A percentile compares a stretch with the other conserved stretches of the same genome.
These are phyloP conservation scores for Plemyria rubiginata DNA, from an alignment of 2,888 invertebrate genomes.

Conservation along the genomic window DNA sequence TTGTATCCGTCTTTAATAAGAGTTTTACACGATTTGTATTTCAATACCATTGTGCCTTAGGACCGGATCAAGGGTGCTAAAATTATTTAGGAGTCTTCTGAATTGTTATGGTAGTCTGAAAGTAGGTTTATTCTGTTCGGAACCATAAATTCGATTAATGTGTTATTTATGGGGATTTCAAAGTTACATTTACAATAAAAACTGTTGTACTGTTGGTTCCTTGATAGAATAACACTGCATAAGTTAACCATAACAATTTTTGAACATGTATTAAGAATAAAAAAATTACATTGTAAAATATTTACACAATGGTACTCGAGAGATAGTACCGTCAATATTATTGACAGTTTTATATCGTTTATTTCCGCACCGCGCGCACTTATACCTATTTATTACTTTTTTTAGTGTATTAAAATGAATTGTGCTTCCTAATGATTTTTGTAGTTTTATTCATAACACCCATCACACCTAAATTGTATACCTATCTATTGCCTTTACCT, in stretches of 20 bases:
- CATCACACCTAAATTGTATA: too few species aligned
- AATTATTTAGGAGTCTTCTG: neutral
- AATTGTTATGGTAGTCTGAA: too few species aligned
- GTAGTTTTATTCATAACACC: constrained; percentile 20
- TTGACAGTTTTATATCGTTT: neutral
- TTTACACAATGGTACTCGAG: neutral
- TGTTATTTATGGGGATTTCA: too few species aligned
- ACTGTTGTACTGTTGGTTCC: neutral
- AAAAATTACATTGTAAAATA: neutral
- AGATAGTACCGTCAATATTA: neutral
- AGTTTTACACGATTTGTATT: neutral
- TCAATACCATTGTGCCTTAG: constrained; percentile 9
- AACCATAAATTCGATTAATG: too few species aligned
- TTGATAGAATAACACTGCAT: too few species aligned
- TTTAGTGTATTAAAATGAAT: constrained; percentile 36
- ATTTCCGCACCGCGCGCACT: neutral
- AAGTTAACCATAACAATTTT: neutral
- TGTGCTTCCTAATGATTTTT: constrained; percentile 30
- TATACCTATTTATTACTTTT: constrained; percentile 21
- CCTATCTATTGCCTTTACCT: too few species aligned
- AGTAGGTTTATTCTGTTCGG: too few species aligned
- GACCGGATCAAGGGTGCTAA: constrained; percentile 10
- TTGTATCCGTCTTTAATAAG: constrained; percentile 8
- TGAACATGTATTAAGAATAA: neutral
- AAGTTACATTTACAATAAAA: neutral